Evolutionary conservation across 2,888 invertebrate species (phyloP), one percentile per base, ranked within the genome.

Genomic region (Icerya purchasi): DNA sequence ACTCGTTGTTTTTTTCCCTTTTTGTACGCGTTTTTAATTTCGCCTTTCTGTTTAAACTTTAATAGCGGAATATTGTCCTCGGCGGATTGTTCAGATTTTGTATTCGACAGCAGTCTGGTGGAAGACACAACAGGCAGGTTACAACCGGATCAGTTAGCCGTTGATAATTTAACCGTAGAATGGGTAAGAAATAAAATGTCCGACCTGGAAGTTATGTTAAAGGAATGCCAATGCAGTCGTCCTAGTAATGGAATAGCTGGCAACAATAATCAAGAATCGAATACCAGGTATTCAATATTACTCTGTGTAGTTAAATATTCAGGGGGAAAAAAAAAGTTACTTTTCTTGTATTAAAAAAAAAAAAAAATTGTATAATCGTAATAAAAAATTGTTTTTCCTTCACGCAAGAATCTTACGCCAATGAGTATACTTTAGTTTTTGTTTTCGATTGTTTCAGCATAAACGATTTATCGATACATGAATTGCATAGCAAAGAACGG

Each of bases 101-200:
- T 81, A 58, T 93, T 93, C 71, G 91, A 92, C 71, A 84, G 86
- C 67, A 83, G 83, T 66, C 77, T 93, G 62, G 84, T 91, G 49
- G 87, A 90, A 68, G 89, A 91, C 67, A 87, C 88, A 58, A 85
- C 85, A 57, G 90, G 91, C 8, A 86, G 86, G 71, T 76, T 91
- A 56, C 78, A 83, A 67, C 84, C 87, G n/a, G 88, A 88, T 73
- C 84, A 85, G 69, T 71, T 94, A 64, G 88, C 91, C 0, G 87
- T 93, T 0, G 92, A 94, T 72, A 92, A 92, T 71, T 77, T 92
- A 25, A 94, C 93, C 0, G 83, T 89, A 50, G 92, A 92, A 68
- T 86, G 86, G 83, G 73, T 94, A 60, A 80, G 87, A 67, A 83
- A 82, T 64, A 85, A 86, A 68, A 73, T 88, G 59, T 77, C 76